phyloP scores from a whole-genome alignment of 2,797 vertebrate species.

The Emys orbicularis region DNA sequence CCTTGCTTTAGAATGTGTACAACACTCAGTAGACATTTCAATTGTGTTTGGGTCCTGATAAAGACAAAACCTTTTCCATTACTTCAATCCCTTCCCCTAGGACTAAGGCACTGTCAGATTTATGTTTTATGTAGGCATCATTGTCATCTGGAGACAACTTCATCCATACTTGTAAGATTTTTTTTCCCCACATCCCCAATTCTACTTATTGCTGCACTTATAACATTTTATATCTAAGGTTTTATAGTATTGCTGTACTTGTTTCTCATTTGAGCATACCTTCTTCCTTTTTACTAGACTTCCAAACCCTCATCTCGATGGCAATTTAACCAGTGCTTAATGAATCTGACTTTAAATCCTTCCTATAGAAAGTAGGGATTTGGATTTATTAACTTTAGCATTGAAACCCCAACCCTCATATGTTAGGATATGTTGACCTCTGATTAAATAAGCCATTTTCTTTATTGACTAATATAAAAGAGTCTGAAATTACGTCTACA shows the following conservation, averaged over 20 bases:
- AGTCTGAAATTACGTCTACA: background rate
- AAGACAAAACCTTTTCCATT: constrained; percentile 60
- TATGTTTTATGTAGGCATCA: constrained; percentile 45
- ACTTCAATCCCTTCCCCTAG: constrained; percentile 46
- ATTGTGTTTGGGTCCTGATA: constrained; percentile 38
- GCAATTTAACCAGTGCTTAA: constrained; percentile 10
- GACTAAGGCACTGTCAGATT: constrained; percentile 49
- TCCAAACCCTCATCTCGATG: background rate
- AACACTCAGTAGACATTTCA: constrained; percentile 30
- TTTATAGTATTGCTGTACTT: background rate
- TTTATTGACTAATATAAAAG: background rate
- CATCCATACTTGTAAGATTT: background rate
- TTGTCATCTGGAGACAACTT: constrained; percentile 45
- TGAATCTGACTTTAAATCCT: background rate
- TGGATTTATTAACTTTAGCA: constrained; percentile 12
- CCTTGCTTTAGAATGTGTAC: background rate
- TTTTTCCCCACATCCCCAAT: constrained; percentile 20
- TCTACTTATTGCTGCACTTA: constrained; percentile 15
- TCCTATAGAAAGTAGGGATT: background rate
- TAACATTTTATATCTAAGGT: constrained; percentile 23
- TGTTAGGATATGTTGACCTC: background rate
- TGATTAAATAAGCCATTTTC: background rate
- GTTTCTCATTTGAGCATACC: constrained; percentile 3
- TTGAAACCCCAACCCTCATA: background rate
- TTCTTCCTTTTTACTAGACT: constrained; percentile 4